Conservation (phyloP, 2,797 vertebrate species). For the Manis javanica region DNA sequence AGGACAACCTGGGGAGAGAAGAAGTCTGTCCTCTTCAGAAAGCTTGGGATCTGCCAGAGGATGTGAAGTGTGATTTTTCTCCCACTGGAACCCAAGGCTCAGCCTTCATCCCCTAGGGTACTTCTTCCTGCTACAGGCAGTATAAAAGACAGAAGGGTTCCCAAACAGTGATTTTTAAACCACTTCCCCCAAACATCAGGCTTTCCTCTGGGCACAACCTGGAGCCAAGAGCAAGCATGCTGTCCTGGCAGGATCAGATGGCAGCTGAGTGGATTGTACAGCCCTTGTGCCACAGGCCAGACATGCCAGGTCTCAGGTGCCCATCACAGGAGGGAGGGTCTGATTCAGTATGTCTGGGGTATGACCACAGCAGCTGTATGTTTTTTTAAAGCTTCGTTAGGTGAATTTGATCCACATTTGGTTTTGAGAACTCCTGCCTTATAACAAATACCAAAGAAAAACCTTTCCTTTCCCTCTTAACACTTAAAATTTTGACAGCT, state of each 20-base stretch:
- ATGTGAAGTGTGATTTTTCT: not conserved
- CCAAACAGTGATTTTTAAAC: not conserved
- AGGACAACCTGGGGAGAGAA: not conserved
- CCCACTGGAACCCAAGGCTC: not conserved
- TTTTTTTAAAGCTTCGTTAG: conserved; percentile 1
- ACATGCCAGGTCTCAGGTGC: not conserved
- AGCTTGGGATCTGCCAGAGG: not conserved
- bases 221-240: not conserved
- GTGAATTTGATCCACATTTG: not conserved
- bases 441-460: not conserved
- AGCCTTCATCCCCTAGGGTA: not conserved
- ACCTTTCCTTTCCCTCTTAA: conserved; percentile 9
- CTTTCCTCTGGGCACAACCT: not conserved
- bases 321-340: not conserved
- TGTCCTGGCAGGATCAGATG: conserved; percentile 10
- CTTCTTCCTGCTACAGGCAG: not conserved
- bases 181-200: not conserved
- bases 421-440: not conserved
- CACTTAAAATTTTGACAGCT: not conserved
- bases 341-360: not conserved
- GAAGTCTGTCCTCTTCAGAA: not conserved
- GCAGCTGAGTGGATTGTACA: conserved; percentile 36
- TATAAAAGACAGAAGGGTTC: not conserved
- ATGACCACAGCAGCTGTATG: not conserved
- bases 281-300: not conserved